These are phyloP conservation scores for Tadarida brasiliensis DNA, from an alignment of 2,797 vertebrate genomes.

Conservation along the genomic window DNA sequence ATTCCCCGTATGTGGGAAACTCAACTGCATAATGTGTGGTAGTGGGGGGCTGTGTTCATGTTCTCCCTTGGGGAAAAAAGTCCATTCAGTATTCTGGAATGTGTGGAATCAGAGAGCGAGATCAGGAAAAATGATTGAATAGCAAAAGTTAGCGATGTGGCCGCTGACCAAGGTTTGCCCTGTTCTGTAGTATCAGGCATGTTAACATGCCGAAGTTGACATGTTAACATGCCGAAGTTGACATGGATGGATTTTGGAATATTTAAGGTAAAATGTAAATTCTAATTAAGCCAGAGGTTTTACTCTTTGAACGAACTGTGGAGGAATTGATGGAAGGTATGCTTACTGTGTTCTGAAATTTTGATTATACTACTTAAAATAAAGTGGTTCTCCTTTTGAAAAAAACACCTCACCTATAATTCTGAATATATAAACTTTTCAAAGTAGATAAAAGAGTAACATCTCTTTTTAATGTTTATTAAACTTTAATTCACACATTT, in stretches of 20 bases:
- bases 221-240: constrained; percentile 3
- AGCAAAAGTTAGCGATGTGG: constrained; percentile 83
- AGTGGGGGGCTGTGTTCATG: neutral
- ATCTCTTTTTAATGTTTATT: neutral
- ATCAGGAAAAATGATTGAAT: constrained; percentile 86
- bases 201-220: neutral
- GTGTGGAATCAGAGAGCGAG: constrained; percentile 86
- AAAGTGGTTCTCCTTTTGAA: neutral
- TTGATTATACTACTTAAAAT: neutral
- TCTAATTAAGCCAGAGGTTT: constrained; percentile 23
- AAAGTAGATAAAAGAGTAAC: neutral
- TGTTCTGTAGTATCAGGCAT: neutral
- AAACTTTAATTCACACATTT: neutral
- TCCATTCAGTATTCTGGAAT: constrained; percentile 90
- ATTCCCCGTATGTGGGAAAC: neutral
- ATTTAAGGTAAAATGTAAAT: constrained; percentile 35
- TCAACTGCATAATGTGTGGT: neutral
- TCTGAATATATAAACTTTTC: constrained; percentile 33
- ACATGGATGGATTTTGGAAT: neutral
- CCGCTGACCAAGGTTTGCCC: neutral
- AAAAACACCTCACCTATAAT: neutral
- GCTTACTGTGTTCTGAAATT: constrained; percentile 16
- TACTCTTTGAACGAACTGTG: constrained; percentile 38
- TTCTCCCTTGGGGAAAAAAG: neutral
- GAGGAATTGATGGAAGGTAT: neutral